A percentile compares a stretch with the other conserved stretches of the same genome.
Conservation (phyloP, 2,797 vertebrate genomes). For the Enteromius mattozi region DNA sequence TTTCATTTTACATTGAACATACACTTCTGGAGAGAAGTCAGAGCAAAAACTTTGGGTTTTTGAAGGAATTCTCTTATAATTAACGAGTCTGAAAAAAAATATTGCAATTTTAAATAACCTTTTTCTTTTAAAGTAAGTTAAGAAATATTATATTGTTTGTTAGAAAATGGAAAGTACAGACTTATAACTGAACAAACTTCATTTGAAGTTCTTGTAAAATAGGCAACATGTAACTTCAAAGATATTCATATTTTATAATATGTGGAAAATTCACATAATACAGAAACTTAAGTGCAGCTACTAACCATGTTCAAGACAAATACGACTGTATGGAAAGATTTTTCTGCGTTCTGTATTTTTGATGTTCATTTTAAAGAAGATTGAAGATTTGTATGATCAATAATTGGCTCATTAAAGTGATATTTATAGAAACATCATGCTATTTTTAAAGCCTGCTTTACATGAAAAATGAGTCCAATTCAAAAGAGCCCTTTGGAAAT, state of each 20-base stretch:
- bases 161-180: neutral
- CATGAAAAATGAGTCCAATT: neutral
- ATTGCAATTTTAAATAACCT: neutral
- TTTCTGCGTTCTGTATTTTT: neutral
- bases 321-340: neutral
- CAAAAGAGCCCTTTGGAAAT: constrained; percentile 6
- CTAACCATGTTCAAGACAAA: neutral
- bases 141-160: neutral
- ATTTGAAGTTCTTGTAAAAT: neutral
- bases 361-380: neutral
- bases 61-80: neutral
- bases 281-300: neutral
- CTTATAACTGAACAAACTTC: neutral
- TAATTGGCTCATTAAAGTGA: neutral
- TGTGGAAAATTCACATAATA: neutral
- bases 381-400: neutral
- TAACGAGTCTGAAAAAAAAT: neutral
- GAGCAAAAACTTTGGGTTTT: neutral
- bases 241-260: neutral
- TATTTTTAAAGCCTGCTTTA: neutral
- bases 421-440: neutral
- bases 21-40: neutral
- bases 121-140: neutral
- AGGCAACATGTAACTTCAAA: neutral
- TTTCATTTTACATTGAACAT: neutral